Evolutionary conservation across 1,140 invertebrate genomes (phyloP).

Genomic region (Ceratosolen solmsi): DNA sequence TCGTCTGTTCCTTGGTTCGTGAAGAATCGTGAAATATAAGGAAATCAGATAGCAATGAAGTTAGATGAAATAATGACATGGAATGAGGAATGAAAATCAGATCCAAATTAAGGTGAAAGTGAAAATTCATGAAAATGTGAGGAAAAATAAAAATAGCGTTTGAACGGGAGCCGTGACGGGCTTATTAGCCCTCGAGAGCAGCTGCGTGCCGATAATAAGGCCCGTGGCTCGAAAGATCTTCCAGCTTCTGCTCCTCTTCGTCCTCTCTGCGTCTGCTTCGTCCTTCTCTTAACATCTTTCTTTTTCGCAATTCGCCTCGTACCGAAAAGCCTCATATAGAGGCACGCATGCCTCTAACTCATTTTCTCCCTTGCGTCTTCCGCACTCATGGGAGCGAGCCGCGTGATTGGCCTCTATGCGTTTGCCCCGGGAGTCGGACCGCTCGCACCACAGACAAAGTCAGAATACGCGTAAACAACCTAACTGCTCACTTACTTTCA

Average conservation of each 20-base stretch:
- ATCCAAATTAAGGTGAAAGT: too few species aligned
- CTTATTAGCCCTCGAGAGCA: constrained; percentile 70
- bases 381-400: not conserved
- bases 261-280: constrained; percentile 38
- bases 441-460: not conserved
- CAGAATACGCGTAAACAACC: constrained; percentile 10
- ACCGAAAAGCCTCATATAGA: constrained; percentile 21
- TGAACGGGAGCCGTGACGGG: constrained; percentile 70
- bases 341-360: constrained; percentile 4
- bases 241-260: constrained; percentile 1
- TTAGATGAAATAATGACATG: not conserved
- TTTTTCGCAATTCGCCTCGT: constrained; percentile 45
- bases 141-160: constrained; percentile 53
- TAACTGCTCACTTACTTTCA: constrained; percentile 31
- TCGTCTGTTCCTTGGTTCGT: too few species aligned
- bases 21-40: too few species aligned
- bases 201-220: constrained; percentile 73
- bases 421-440: not conserved
- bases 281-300: constrained; percentile 37
- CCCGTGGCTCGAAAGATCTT: constrained; percentile 58
- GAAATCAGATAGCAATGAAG: not conserved
- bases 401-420: constrained; percentile 9
- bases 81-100: too few species aligned
- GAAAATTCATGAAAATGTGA: not conserved
- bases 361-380: constrained; percentile 13